These are phyloP conservation scores for Enteromius afrohamiltoni DNA, from an alignment of 2,797 vertebrate species.

Conservation along the genomic window DNA sequence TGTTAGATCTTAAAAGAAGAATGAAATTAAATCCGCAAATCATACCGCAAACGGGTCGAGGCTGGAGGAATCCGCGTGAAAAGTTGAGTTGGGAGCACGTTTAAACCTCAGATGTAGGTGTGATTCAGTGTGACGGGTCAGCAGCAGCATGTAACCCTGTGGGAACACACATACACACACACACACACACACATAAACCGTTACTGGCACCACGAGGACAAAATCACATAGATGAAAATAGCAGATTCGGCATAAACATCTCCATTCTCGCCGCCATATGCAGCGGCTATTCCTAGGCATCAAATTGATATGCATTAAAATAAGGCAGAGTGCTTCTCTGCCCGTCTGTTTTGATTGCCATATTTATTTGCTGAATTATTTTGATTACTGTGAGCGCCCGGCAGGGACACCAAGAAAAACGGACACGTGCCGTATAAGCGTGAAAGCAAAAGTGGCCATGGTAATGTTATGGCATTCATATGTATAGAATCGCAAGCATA, in stretches of 20 bases:
- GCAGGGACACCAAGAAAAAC: slow-evolving; percentile 45
- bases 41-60: slow-evolving; percentile 11
- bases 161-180: slow-evolving; percentile 45
- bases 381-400: slow-evolving; percentile 58
- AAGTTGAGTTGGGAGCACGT: slow-evolving; percentile 24
- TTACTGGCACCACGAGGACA: slow-evolving; percentile 60
- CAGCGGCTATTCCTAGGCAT: slow-evolving; percentile 52
- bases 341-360: slow-evolving; percentile 59
- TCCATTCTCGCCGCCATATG: slow-evolving; percentile 40
- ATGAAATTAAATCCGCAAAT: slow-evolving; percentile 37
- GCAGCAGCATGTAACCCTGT: slow-evolving; percentile 58
- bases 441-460: slow-evolving; percentile 53
- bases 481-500: slow-evolving; percentile 67
- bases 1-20: slow-evolving; percentile 26
- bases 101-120: slow-evolving; percentile 58
- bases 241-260: slow-evolving; percentile 59
- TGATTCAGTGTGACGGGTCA: slow-evolving; percentile 57
- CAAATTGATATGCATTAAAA: slow-evolving; percentile 63
- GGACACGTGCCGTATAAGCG: slow-evolving; percentile 12
- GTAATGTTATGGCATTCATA: slow-evolving; percentile 69
- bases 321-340: slow-evolving; percentile 60
- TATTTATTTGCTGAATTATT: slow-evolving; percentile 67
- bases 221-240: slow-evolving; percentile 63
- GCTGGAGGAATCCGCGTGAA: slow-evolving; percentile 29
- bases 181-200: slow-evolving; percentile 44